Base-by-base conservation (phyloP, 1,140 invertebrate species). In the Drosophila watanabei region DNA sequence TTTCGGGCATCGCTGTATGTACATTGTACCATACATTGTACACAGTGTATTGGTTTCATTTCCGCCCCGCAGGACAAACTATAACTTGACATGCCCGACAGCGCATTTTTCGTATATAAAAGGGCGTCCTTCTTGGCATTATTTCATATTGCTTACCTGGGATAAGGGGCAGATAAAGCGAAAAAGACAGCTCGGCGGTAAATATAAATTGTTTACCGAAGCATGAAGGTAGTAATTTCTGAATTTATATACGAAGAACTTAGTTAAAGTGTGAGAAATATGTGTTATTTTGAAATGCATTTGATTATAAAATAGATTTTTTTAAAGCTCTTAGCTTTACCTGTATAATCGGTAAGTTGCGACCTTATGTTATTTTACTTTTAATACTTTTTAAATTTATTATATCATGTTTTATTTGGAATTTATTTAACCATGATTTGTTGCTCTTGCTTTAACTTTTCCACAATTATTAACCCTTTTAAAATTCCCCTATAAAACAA, bases 11-110 rank as follows among this genome's bases (percentile, higher is more conserved):
- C 45, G 24, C 28, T 30, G 6, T 10, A 48, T 13, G 51, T 52
- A 64, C 33, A 61, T 57, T 41, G 39, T 39, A 16, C 14, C 3
- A 10, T 24, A 37, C 9, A 37, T 11, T 39, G 60, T 70, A 43
- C 39, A 51, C 52, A 45, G 49, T 68, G 78, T 80, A 64, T 80
- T 69, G 59, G 56, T 49, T 49, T 54, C 45, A 68, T 69, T 80
- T 80, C 62, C 58, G 70, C 52, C 41, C 62, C 78, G 51, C 58
- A 66, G 54, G 54, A 57, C 63, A 80, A 80, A 75, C 78, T 69
- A 80, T 80, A 63, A 60, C 54, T 61, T 48, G 70, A 80, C 69
- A 69, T 69, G 63, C 62, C 59, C 45, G 48, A 59, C 39, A 66
- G 45, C 49, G 54, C 24, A 69, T 62, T 78, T 54, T 39, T 51